Percentiles rank a stretch among this genome's conserved stretches.
Evolutionary conservation across 23 tunicate genomes (phyloP).

Genomic region (Phallusia fumigata): DNA sequence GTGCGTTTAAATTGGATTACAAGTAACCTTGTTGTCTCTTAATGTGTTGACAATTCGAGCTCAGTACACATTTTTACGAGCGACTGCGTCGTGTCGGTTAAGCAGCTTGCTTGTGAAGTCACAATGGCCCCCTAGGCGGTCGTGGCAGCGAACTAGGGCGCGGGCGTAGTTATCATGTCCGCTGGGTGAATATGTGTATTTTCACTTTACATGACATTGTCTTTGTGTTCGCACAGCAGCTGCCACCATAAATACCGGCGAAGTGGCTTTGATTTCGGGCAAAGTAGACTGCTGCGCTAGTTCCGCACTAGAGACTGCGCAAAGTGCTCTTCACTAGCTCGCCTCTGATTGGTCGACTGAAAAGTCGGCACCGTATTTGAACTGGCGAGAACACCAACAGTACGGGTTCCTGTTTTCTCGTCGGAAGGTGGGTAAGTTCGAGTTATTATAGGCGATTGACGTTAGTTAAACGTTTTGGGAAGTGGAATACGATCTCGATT

Average conservation of each 20-base stretch:
- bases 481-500: too few species aligned
- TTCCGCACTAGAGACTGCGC: conserved; percentile 11
- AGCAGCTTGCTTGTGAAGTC: conserved; percentile 1
- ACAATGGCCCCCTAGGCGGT: neutral
- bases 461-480: too few species aligned
- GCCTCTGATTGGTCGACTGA: conserved; percentile 42
- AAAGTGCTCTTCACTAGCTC: neutral
- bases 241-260: neutral
- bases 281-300: neutral
- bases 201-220: neutral
- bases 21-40: neutral
- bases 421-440: neutral
- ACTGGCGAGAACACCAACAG: conserved; percentile 10
- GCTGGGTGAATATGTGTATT: neutral
- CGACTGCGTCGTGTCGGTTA: neutral
- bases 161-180: neutral
- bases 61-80: neutral
- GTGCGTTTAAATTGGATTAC: neutral
- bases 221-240: neutral
- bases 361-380: conserved; percentile 47
- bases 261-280: conserved; percentile 3
- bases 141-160: neutral
- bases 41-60: neutral
- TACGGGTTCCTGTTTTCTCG: neutral
- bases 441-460: too few species aligned